Evolutionary conservation across 1,140 invertebrate species (phyloP), one percentile per base, ranked within the genome.

Genomic region (Helicoverpa zea): DNA sequence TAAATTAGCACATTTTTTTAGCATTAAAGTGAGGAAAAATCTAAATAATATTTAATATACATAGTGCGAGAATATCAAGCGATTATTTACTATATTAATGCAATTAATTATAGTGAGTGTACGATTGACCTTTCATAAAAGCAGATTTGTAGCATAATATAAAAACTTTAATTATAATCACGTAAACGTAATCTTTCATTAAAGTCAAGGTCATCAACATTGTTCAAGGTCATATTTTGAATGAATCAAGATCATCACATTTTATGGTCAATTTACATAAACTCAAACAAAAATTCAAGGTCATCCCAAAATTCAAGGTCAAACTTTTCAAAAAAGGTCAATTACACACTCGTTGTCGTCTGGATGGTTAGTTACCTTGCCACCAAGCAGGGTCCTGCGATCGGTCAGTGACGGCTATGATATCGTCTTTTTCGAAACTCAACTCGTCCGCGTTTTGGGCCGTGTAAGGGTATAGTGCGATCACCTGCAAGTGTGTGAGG

Each of bases 361-460:
- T 12, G 35, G 29, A 23, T 9, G 52, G 43, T 77, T 30, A 52
- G 63, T 82, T 75, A 95, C 94, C 94, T 91, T 97, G 97, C 99
- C 99, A 99, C 99, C 99, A 99, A 74, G 98, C 97, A 56, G 97
- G 97, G 91, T 99, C 99, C 86, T 95, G 94, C 83, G 99, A 98
- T 85, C 98, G 97, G 73, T 98, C 97, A 11, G 99, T 96, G 12
- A 99, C 97, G 58, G 97, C 97, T 77, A 99, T 99, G 63, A 99
- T 97, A 88, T 99, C 98, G 89, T 98, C 98, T 94, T 99, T 99
- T 76, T 98, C 97, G 91, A 99, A 99, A 84, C 97, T 98, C 64
- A 99, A 95, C 93, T 99, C 99, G 94, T 99, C 99, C 51, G 98
- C 97, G 91, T 99, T 99, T 94, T 98, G 98, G 66, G 98, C 98